phyloP scores from a whole-genome alignment of 2,113 vertebrate genomes.

The Alouatta palliata region DNA sequence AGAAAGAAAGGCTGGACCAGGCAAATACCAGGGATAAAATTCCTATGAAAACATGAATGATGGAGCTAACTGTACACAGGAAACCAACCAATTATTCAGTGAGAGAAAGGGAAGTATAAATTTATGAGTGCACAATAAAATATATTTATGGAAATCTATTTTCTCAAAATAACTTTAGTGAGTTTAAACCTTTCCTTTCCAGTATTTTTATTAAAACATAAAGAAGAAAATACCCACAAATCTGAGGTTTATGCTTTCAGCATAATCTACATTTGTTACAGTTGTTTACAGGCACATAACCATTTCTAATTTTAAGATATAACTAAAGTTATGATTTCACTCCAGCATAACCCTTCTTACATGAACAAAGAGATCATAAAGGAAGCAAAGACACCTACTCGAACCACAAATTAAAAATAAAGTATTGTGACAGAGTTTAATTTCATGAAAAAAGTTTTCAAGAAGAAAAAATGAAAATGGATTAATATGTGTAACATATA shows the following conservation, averaged over 20 bases:
- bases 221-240: slow-evolving; percentile 52
- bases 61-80: slow-evolving; percentile 14
- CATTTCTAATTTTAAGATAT: slow-evolving; percentile 17
- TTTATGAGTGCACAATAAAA: slow-evolving; percentile 67
- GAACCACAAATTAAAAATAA: background rate
- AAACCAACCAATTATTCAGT: slow-evolving; percentile 57
- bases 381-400: background rate
- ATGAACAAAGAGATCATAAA: slow-evolving; percentile 3
- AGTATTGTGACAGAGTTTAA: background rate
- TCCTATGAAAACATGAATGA: slow-evolving; percentile 54
- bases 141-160: slow-evolving; percentile 72
- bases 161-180: slow-evolving; percentile 68
- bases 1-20: slow-evolving; percentile 1
- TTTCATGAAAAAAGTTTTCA: background rate
- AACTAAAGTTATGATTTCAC: slow-evolving; percentile 5
- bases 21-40: slow-evolving; percentile 46
- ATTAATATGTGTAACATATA: background rate
- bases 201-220: slow-evolving; percentile 2
- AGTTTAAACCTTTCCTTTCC: slow-evolving; percentile 60
- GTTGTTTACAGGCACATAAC: background rate
- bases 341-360: background rate
- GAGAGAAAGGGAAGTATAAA: slow-evolving; percentile 59
- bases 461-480: background rate
- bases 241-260: slow-evolving; percentile 39
- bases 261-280: slow-evolving; percentile 28